Conservation (phyloP, 2,888 invertebrate species). For the Lepidocyrtinus sp. region DNA sequence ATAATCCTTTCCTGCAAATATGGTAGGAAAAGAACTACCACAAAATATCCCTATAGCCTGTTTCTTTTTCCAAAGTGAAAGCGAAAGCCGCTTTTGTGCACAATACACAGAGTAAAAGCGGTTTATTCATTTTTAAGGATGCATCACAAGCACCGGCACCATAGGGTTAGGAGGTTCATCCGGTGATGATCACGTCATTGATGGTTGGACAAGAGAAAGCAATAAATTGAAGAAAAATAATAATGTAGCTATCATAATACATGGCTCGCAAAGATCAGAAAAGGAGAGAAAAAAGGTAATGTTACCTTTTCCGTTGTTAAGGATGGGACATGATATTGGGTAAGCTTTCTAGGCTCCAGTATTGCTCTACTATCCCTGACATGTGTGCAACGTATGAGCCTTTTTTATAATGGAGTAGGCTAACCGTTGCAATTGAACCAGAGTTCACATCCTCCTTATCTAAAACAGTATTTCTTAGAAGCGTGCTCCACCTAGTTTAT, state of each 20-base stretch:
- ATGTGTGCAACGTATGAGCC: conserved; percentile 74
- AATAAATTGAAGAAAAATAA: background rate
- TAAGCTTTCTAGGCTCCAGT: conserved; percentile 73
- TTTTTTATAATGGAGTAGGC: conserved; percentile 73
- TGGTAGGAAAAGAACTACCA: background rate
- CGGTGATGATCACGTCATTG: no score
- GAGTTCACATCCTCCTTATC: conserved; percentile 65
- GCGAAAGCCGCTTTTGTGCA: no score
- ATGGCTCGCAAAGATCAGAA: conserved; percentile 56
- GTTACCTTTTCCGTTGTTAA: conserved; percentile 72
- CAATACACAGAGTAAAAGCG: background rate
- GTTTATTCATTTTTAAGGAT: background rate
- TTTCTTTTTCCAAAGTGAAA: no score
- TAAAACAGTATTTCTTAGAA: no score
- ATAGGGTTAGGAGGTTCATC: no score
- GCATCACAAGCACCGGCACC: no score
- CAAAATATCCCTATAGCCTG: background rate
- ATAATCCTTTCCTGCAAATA: conserved; percentile 72
- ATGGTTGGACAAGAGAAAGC: background rate
- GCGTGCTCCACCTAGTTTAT: no score
- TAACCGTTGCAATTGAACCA: conserved; percentile 76
- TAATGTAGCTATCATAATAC: no score
- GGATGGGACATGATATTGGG: conserved; percentile 74
- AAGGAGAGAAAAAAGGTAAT: no score
- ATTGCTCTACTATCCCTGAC: conserved; percentile 75